These are phyloP conservation scores for Orcinus orca DNA, from an alignment of 2,113 vertebrate species.

Conservation along the genomic window DNA sequence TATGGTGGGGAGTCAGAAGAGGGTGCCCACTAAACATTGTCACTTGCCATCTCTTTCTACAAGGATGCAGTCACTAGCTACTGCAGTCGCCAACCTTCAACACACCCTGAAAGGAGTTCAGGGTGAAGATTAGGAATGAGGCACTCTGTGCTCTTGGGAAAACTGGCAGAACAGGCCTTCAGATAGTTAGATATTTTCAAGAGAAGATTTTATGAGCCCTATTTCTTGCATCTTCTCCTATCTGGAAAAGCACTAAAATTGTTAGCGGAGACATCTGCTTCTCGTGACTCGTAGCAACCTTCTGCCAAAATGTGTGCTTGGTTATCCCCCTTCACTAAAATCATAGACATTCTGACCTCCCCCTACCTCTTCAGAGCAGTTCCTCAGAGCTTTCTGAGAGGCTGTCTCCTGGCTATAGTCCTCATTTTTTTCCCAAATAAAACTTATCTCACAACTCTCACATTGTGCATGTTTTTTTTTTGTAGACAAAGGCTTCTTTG, in stretches of 20 bases:
- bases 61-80: not conserved
- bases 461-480: not conserved
- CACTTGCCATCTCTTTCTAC: not conserved
- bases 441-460: not conserved
- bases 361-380: not conserved
- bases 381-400: not conserved
- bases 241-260: not conserved
- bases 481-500: not conserved
- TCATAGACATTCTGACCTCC: not conserved
- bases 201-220: not conserved
- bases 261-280: not conserved
- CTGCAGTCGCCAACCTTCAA: not conserved
- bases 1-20: not conserved
- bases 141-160: not conserved
- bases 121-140: not conserved
- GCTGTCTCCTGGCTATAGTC: not conserved
- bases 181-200: not conserved
- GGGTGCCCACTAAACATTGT: not conserved
- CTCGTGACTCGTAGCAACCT: not conserved
- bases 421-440: not conserved
- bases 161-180: not conserved
- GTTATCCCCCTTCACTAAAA: not conserved
- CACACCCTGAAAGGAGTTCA: not conserved
- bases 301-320: not conserved
- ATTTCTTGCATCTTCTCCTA: not conserved